These are phyloP conservation scores for Heliocidaris tuberculata DNA, from an alignment of 35 echinoderm and acorn worm species.

Conservation along the genomic window DNA sequence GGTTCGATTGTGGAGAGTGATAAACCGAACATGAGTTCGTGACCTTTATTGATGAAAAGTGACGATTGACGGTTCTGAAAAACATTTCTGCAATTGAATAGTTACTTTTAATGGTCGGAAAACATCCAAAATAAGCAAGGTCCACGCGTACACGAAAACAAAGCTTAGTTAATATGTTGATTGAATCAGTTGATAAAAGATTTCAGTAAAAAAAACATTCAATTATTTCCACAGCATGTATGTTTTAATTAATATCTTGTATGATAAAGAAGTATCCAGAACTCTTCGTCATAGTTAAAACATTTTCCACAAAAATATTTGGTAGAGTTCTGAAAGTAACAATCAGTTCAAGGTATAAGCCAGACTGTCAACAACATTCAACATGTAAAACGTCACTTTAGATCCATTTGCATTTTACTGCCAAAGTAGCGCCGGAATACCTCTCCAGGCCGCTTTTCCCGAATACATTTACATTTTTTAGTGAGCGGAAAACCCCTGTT, in stretches of 20 bases:
- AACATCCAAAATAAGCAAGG: too few relatives aligned
- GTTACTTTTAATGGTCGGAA: background rate
- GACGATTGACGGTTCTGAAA: background rate
- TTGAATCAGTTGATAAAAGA: background rate
- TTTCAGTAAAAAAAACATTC: too few relatives aligned
- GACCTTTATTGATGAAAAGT: background rate
- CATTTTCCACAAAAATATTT: background rate
- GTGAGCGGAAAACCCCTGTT: background rate
- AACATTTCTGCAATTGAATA: background rate
- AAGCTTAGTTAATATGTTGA: too few relatives aligned
- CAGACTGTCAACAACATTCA: background rate
- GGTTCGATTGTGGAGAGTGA: background rate
- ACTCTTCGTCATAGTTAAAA: too few relatives aligned
- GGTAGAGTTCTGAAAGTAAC: background rate
- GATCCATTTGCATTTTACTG: background rate
- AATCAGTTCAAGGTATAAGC: background rate
- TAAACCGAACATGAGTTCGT: background rate
- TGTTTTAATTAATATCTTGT: too few relatives aligned
- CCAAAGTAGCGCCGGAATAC: background rate
- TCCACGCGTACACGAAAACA: too few relatives aligned
- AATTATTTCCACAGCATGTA: too few relatives aligned
- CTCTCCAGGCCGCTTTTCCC: background rate
- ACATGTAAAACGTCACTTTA: background rate
- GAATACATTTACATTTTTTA: background rate
- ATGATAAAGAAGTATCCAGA: too few relatives aligned